Evolutionary conservation across 2,113 vertebrate genomes (phyloP).

Genomic region (Colinus virginianus): DNA sequence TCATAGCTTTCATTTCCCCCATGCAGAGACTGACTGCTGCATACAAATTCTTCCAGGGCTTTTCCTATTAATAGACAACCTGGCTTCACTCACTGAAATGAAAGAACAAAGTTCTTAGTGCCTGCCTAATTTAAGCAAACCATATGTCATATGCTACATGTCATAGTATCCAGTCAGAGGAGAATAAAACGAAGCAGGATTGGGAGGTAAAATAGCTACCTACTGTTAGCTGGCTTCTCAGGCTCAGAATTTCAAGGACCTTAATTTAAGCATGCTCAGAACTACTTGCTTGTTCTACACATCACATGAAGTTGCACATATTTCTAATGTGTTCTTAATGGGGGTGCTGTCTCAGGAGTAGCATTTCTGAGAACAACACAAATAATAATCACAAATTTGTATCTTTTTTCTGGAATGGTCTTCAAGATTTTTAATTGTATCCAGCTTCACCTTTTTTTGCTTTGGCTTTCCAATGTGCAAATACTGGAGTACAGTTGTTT

Average conservation of each 20-base stretch:
- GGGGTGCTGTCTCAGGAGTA: neutral
- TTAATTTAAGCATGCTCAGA: conserved; percentile 13
- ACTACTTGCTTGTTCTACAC: conserved; percentile 5
- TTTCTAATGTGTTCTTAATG: neutral
- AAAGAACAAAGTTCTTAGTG: conserved; percentile 34
- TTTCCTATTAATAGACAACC: conserved; percentile 63
- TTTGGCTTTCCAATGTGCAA: conserved; percentile 1
- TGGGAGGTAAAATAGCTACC: conserved; percentile 35
- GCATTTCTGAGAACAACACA: neutral
- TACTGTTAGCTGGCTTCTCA: neutral
- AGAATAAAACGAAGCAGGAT: conserved; percentile 4
- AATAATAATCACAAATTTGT: neutral
- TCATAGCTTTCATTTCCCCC: neutral
- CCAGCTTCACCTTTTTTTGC: conserved; percentile 4
- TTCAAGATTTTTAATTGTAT: neutral
- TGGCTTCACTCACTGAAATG: conserved; percentile 30
- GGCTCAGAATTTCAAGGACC: neutral
- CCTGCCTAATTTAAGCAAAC: conserved; percentile 50
- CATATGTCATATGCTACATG: conserved; percentile 60
- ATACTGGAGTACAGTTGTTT: conserved; percentile 13
- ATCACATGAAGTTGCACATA: neutral
- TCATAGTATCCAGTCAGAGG: conserved; percentile 26
- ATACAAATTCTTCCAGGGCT: conserved; percentile 33
- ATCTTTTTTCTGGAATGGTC: neutral
- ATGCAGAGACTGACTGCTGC: conserved; percentile 28